These are phyloP conservation scores for Drosophila sucinea DNA, from an alignment of 1,140 invertebrate genomes.

Conservation along the genomic window DNA sequence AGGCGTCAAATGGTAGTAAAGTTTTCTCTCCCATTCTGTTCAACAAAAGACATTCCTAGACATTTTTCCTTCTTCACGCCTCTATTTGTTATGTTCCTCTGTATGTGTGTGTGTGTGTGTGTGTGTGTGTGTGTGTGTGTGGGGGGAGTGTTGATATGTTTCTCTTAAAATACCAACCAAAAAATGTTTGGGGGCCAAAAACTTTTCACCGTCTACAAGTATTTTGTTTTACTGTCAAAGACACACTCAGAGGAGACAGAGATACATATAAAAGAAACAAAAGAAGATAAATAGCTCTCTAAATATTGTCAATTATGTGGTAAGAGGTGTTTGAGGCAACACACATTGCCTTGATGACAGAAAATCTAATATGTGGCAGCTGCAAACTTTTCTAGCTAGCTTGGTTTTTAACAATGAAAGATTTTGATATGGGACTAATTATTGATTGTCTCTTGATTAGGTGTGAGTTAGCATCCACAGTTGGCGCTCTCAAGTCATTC, in stretches of 20 bases:
- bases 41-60: constrained; percentile 13
- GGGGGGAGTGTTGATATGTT: background rate
- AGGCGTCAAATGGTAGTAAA: constrained; percentile 51
- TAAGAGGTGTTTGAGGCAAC: constrained; percentile 1
- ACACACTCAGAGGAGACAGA: background rate
- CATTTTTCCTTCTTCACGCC: background rate
- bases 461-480: background rate
- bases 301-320: constrained; percentile 38
- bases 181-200: constrained; percentile 35
- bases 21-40: constrained; percentile 27
- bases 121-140: constrained; percentile 20
- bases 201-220: constrained; percentile 57
- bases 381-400: background rate
- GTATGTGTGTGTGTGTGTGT: constrained; percentile 6
- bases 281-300: constrained; percentile 11
- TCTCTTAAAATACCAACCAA: constrained; percentile 15
- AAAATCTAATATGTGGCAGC: constrained; percentile 8
- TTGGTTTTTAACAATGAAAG: background rate
- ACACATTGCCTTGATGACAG: background rate
- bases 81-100: background rate
- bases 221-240: constrained; percentile 41
- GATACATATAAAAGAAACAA: background rate
- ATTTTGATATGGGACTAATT: background rate
- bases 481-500: no score
- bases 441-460: background rate